phyloP scores from a whole-genome alignment of 2,888 invertebrate species.

The Trimorus sp. region DNA sequence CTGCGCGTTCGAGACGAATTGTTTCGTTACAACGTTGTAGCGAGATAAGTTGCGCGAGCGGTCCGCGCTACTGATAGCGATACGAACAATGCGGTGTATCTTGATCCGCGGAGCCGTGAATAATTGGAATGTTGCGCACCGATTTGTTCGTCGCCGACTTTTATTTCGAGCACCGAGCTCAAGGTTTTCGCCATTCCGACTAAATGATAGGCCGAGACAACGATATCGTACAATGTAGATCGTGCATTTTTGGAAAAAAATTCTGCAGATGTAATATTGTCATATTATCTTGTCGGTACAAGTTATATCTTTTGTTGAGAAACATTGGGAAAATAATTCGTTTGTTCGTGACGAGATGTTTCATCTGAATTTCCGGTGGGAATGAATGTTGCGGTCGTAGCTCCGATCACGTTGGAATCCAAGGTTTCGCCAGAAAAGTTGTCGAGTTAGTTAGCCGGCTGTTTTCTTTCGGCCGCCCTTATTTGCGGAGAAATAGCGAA shows the following conservation, averaged over 20 bases:
- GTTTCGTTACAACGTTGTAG: constrained; percentile 49
- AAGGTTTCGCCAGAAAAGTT: constrained; percentile 28
- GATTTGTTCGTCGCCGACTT: constrained; percentile 7
- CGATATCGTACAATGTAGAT: too few relatives aligned
- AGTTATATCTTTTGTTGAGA: too few relatives aligned
- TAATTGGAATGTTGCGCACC: constrained; percentile 44
- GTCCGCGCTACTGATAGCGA: constrained; percentile 25
- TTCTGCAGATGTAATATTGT: too few relatives aligned
- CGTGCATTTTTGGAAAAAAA: too few relatives aligned
- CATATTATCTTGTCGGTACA: too few relatives aligned
- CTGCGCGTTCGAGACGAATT: constrained; percentile 59
- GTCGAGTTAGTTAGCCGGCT: constrained; percentile 3
- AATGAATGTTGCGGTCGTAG: too few relatives aligned
- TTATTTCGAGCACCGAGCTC: too few relatives aligned
- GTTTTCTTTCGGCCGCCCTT: constrained; percentile 43
- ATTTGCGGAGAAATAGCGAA: constrained; percentile 49
- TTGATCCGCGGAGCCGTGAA: constrained; percentile 27
- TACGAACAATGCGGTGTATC: constrained; percentile 52
- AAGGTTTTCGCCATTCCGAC: too few relatives aligned
- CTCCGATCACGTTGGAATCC: background rate
- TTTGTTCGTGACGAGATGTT: too few relatives aligned
- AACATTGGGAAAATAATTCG: too few relatives aligned
- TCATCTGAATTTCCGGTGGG: too few relatives aligned
- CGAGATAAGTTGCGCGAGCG: constrained; percentile 43
- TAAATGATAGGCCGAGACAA: too few relatives aligned